Base-by-base conservation (phyloP, 2,888 invertebrate species). In the Nysson spinosus region DNA sequence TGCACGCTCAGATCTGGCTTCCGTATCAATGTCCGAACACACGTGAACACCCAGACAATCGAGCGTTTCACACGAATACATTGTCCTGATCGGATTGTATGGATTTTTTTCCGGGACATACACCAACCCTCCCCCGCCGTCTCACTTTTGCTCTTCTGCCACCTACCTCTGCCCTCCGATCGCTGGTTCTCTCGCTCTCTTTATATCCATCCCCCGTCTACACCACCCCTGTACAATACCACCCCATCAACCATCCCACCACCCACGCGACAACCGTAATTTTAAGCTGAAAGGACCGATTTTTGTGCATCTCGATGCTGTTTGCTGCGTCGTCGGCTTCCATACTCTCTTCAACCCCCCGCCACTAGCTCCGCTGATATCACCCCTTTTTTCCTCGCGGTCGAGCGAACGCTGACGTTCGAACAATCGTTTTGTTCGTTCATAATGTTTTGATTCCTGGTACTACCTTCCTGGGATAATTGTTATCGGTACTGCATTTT, bases 11-110 rank as follows among this genome's bases (percentile, higher is more conserved):
- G 83, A 81, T 83, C 80, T 81, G 81, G 81, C 82, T 83, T 83
- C 80, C 83, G 83, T 83, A 81, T 81, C 80, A 81, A 82, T 80
- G 79, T 81, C 79, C 78, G 77, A 78, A 76, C 81, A 80, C 75
- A 79, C 79, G 81, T 81, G 83, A 80, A 81, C 80, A 80, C 81
- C 82, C 80, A 82, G 82, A 82, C 84, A 83, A 85, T 85, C 79
- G 82, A 83, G 79, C 85, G 82, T 82, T 75, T 85, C 83, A 82
- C 84, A 84, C 84, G 81, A 83, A 84, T 82, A 86, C 84, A 86
- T 86, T 86, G 85, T 85, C 80, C 80, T 78, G 83, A 86, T 86
- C 84, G 83, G 86, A 85, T 86, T 85, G 85, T 86, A 86, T 86
- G 86, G 86, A 86, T 86, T 86, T 86, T 86, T 85, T 85, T 84